Percentiles rank a stretch among this genome's conserved stretches.
Evolutionary conservation across 2,113 vertebrate genomes (phyloP).

Genomic region (Burhinus oedicnemus): DNA sequence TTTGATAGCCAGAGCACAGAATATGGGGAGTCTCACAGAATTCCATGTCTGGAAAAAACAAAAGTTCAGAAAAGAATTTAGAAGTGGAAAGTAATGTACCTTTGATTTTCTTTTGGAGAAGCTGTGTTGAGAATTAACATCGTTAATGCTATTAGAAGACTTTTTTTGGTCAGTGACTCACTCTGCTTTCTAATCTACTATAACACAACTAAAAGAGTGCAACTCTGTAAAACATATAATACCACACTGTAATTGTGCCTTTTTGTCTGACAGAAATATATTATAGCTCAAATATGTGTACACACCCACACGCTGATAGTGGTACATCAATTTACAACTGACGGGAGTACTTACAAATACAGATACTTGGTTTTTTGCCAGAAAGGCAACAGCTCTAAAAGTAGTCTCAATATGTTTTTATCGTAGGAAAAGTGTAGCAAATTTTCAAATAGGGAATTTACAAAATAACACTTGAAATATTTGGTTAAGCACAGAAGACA

Average conservation of each 20-base stretch:
- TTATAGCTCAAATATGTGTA: background rate
- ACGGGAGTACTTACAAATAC: background rate
- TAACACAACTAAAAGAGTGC: background rate
- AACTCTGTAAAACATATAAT: background rate
- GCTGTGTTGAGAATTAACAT: background rate
- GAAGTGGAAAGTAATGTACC: background rate
- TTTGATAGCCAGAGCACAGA: slow-evolving; percentile 87
- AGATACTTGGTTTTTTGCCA: background rate
- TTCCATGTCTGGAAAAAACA: slow-evolving; percentile 85
- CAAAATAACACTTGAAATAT: background rate
- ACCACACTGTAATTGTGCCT: background rate
- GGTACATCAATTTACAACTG: background rate
- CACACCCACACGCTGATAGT: background rate
- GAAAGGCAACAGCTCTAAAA: background rate
- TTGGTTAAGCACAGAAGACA: background rate
- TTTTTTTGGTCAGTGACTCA: background rate
- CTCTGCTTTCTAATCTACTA: background rate
- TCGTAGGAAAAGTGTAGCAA: accelerated
- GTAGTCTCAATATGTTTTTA: background rate
- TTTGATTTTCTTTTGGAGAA: background rate
- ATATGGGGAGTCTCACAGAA: slow-evolving; percentile 88
- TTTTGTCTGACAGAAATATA: background rate
- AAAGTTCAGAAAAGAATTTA: slow-evolving; percentile 17
- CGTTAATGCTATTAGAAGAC: background rate
- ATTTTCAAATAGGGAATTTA: background rate